phyloP scores from a whole-genome alignment of 2,113 vertebrate species.

The Platichthys flesus region DNA sequence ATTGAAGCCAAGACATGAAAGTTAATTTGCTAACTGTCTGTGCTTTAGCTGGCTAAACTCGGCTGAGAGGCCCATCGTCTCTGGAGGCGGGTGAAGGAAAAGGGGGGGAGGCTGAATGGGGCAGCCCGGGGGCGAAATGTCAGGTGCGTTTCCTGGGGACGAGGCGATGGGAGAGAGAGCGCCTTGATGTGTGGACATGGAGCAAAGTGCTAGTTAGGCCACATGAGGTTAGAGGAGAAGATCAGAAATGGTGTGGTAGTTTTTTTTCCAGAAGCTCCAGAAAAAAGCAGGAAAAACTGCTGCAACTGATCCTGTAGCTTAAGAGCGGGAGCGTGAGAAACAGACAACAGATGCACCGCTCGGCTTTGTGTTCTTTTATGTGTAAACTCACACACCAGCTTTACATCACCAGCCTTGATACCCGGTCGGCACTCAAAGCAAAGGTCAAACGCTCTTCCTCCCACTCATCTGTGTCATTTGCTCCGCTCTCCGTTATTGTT shows the following conservation, averaged over 20 bases:
- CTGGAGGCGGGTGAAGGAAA: conserved; percentile 51
- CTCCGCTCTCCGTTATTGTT: background rate
- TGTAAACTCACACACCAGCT: conserved; percentile 14
- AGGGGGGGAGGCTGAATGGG: conserved; percentile 51
- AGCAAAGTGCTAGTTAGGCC: conserved; percentile 44
- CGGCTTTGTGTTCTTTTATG: background rate
- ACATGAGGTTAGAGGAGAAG: conserved; percentile 17
- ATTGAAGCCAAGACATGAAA: conserved; percentile 81
- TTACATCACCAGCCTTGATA: conserved; percentile 1
- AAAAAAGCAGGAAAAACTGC: conserved; percentile 13
- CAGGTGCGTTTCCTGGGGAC: conserved; percentile 74
- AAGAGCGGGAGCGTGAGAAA: conserved; percentile 13
- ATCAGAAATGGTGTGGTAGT: conserved; percentile 11
- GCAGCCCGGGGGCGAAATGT: conserved; percentile 78
- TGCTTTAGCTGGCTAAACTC: conserved; percentile 80
- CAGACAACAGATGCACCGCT: background rate
- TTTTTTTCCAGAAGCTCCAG: background rate
- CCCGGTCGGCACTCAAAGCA: conserved; percentile 32
- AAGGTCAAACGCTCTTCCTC: conserved; percentile 46
- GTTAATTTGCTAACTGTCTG: conserved; percentile 83
- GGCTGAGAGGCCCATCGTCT: conserved; percentile 71
- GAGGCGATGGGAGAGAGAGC: conserved; percentile 60
- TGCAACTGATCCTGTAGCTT: conserved; percentile 9
- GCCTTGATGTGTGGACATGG: conserved; percentile 71
- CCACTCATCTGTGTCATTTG: conserved; percentile 24